Conservation (phyloP, 1,140 invertebrate species). For the Drosophila athabasca region DNA sequence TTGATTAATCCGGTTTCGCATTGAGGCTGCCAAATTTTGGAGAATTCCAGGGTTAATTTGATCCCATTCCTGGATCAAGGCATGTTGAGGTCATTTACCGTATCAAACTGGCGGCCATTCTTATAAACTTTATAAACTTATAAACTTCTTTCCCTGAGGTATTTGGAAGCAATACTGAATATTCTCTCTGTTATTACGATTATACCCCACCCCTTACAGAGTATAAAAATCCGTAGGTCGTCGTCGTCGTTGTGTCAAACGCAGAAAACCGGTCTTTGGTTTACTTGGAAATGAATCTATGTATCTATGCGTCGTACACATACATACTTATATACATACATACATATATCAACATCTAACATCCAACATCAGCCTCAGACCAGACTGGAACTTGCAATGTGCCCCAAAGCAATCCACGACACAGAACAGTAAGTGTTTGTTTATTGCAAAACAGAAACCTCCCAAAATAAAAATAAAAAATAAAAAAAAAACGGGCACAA, state of each 20-base stretch:
- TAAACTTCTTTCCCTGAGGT: no score
- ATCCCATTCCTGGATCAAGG: no score
- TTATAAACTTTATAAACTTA: no score
- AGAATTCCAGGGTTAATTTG: no score
- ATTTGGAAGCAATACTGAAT: no score
- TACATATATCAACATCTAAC: conserved; percentile 10
- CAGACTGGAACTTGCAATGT: neutral
- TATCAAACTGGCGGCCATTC: no score
- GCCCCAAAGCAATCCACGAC: conserved; percentile 14
- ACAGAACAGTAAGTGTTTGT: conserved; percentile 72
- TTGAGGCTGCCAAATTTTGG: no score
- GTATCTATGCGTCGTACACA: conserved; percentile 41
- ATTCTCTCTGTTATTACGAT: no score
- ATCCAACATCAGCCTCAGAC: neutral
- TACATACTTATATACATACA: conserved; percentile 1
- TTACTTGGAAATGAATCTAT: conserved; percentile 76
- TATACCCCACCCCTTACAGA: conserved; percentile 4
- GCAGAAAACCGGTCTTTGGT: conserved; percentile 60
- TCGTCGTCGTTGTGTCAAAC: conserved; percentile 16
- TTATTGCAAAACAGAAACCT: conserved; percentile 66
- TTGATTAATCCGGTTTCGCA: no score
- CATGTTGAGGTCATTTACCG: no score
- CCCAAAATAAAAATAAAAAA: neutral
- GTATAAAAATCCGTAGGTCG: conserved; percentile 67
- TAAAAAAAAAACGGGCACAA: conserved; percentile 21